Base-by-base conservation (phyloP, 1,140 invertebrate species). In the Sesamia nonagrioides region DNA sequence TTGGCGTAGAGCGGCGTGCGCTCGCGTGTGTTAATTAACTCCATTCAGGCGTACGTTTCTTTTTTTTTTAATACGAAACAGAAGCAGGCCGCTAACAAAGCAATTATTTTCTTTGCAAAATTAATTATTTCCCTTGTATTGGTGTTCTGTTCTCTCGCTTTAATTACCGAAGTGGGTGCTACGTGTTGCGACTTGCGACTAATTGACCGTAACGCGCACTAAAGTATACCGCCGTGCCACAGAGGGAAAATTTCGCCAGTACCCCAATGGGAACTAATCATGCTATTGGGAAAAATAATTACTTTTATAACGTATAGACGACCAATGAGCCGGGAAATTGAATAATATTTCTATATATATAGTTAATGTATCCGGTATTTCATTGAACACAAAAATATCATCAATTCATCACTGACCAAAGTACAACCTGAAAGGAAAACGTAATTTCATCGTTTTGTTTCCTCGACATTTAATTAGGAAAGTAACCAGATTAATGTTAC, bases 121-220 rank as follows among this genome's bases (percentile, higher is more conserved):
- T 81, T 81, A 81, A 84, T 80, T 81, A 77, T 61, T 82, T 80
- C 69, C 71, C 78, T 73, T 78, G 40, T 83, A 80, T 75, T 78
- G 71, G 76, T 78, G 58, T 82, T 72, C 76, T 56, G 66, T 77
- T 82, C 27, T 63, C 71, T 56, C 48, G 50, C 15, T 76, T 83
- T 78, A 78, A 83, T 83, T 80, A 80, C 71, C 60, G 58, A 79
- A 83, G 79, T 79, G 78, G 76, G 58, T 54, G 52, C 50, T 80
- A 84, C 72, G 80, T 80, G 82, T 78, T 77, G 42, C 73, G 61
- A 80, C 79, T 76, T 40, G 69, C 52, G 78, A 78, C 78, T 84
- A 84, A 82, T 84, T 82, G 75, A 84, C 79, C 78, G 56, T 71
- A 77, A 73, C 75, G 68, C 66, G 58, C 18, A 73, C 68, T 81